phyloP scores from a whole-genome alignment of 2,888 invertebrate genomes.

The Pogonocherus hispidulus region DNA sequence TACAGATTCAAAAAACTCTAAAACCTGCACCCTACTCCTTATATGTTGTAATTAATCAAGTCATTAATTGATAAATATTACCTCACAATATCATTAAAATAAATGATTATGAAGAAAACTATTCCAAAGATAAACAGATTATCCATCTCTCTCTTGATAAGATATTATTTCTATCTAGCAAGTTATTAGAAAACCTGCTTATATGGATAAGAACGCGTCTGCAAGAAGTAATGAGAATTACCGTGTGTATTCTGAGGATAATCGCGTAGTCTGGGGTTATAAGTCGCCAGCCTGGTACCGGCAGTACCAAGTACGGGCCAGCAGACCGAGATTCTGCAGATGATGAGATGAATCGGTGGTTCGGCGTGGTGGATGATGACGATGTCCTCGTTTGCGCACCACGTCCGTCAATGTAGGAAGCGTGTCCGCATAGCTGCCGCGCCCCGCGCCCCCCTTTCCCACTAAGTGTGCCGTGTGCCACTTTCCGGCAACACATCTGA shows the following conservation, averaged over 20 bases:
- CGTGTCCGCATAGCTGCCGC: constrained; percentile 64
- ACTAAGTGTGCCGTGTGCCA: constrained; percentile 65
- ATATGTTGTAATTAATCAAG: no score
- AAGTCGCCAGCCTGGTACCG: constrained; percentile 32
- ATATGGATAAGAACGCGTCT: background rate
- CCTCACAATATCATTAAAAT: background rate
- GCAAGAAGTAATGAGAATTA: background rate
- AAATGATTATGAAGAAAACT: background rate
- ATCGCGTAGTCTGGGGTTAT: background rate
- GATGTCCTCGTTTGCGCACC: constrained; percentile 65
- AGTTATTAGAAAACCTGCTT: background rate
- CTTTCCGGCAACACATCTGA: constrained; percentile 59
- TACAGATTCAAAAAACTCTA: no score
- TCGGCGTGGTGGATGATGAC: constrained; percentile 44
- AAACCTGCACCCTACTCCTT: no score
- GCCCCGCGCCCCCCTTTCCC: constrained; percentile 52
- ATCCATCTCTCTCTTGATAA: background rate
- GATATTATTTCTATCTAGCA: background rate
- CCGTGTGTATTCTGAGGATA: constrained; percentile 2
- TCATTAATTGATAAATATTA: no score
- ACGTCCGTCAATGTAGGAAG: constrained; percentile 67
- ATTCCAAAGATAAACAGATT: background rate
- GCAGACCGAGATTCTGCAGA: constrained; percentile 38
- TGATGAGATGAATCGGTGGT: constrained; percentile 34
- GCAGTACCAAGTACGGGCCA: constrained; percentile 36